Conservation (phyloP, 2,113 vertebrate genomes). For the Larimichthys crocea region DNA sequence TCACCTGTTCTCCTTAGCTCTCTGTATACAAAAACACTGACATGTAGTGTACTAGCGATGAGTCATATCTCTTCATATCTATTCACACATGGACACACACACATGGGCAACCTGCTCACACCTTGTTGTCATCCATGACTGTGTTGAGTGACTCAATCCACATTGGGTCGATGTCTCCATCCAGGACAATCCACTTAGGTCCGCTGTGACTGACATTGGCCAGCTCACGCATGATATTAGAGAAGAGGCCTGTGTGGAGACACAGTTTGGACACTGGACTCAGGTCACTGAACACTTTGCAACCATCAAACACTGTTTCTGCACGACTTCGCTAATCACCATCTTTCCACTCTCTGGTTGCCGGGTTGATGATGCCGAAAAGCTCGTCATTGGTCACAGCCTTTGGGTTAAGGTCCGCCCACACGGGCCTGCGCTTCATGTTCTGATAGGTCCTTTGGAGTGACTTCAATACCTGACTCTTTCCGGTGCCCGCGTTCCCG, state of each 20-base stretch:
- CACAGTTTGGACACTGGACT: neutral
- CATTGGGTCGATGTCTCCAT: constrained; percentile 99
- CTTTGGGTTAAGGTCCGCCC: constrained; percentile 90
- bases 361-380: constrained; percentile 81
- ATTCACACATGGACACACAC: constrained; percentile 8
- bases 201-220: constrained; percentile 90
- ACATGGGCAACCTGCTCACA: constrained; percentile 52
- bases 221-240: constrained; percentile 94
- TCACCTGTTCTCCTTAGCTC: constrained; percentile 13
- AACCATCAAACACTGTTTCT: neutral
- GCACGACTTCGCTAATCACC: constrained; percentile 79
- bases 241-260: constrained; percentile 88
- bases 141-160: constrained; percentile 99
- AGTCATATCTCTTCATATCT: constrained; percentile 17
- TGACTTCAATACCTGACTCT: constrained; percentile 94
- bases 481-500: constrained; percentile 92
- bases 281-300: neutral
- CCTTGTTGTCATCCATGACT: constrained; percentile 99
- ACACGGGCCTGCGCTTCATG: constrained; percentile 89
- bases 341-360: constrained; percentile 96
- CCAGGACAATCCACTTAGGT: constrained; percentile 97
- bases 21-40: neutral
- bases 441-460: constrained; percentile 93
- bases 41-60: constrained; percentile 21
- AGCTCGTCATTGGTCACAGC: constrained; percentile 81